Conservation (phyloP, 2,888 invertebrate genomes). For the Zhengitettix transpicula region DNA sequence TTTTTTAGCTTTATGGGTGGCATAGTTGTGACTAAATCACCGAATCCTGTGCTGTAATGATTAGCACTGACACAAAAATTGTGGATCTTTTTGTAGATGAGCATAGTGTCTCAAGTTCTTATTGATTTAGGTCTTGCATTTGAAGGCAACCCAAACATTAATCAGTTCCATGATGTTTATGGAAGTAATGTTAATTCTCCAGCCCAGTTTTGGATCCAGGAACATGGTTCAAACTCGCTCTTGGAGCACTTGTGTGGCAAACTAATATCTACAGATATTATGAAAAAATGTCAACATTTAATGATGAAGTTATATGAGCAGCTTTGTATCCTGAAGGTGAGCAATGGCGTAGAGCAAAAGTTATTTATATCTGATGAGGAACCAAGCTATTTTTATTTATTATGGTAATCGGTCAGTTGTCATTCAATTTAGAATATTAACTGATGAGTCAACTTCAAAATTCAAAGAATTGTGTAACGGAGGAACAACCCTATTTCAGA, state of each 20-base stretch:
- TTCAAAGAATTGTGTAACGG: constrained; percentile 51
- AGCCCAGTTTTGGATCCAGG: constrained; percentile 57
- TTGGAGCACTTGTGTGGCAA: constrained; percentile 41
- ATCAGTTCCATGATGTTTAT: constrained; percentile 28
- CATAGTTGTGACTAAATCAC: no score
- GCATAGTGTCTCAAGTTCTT: constrained; percentile 19
- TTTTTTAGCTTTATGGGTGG: no score
- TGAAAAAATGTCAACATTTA: constrained; percentile 27
- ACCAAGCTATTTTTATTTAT: constrained; percentile 45
- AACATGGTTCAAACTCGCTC: constrained; percentile 41
- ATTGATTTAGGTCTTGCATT: constrained; percentile 18
- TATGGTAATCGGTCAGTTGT: constrained; percentile 50
- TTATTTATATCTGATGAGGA: constrained; percentile 35
- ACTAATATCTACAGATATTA: constrained; percentile 37
- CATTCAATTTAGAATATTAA: constrained; percentile 39
- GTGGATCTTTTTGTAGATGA: constrained; percentile 26
- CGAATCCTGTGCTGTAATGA: no score
- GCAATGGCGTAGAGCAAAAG: constrained; percentile 50
- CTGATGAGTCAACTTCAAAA: constrained; percentile 40
- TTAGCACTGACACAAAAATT: constrained; percentile 18
- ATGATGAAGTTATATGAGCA: constrained; percentile 41
- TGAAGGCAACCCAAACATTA: not conserved
- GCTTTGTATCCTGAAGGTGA: constrained; percentile 50
- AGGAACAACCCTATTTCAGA: constrained; percentile 51
- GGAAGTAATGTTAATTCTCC: constrained; percentile 50